A percentile compares a stretch with the other conserved stretches of the same genome.
Evolutionary conservation across 1,140 invertebrate species (phyloP).

Genomic region (Drosophila jambulina): DNA sequence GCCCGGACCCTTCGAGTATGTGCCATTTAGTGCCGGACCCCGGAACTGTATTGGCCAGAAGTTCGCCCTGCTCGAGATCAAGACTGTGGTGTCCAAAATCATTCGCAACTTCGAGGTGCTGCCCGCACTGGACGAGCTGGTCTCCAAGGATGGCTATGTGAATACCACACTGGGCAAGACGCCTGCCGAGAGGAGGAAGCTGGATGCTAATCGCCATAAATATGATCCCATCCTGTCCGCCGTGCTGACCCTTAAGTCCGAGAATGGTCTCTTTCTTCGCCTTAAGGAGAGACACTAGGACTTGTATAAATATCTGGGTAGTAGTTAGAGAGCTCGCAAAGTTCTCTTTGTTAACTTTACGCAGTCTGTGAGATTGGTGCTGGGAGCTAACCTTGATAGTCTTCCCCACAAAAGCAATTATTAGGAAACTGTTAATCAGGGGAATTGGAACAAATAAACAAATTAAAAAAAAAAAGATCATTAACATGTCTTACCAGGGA

Average conservation of each 20-base stretch:
- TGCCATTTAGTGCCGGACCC: constrained; percentile 87
- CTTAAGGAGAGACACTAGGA: constrained; percentile 50
- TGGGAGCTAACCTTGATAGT: neutral
- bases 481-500: constrained; percentile 9
- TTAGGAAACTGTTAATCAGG: constrained; percentile 17
- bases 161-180: constrained; percentile 61
- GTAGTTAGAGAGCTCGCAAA: neutral
- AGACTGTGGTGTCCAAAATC: constrained; percentile 85
- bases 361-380: neutral
- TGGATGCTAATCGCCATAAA: constrained; percentile 56
- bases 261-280: constrained; percentile 72
- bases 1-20: constrained; percentile 85
- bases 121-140: constrained; percentile 69
- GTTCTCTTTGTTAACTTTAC: constrained; percentile 1
- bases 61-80: constrained; percentile 85
- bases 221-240: constrained; percentile 76
- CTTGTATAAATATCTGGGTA: neutral
- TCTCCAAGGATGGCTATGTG: constrained; percentile 68
- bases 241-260: constrained; percentile 75
- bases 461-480: constrained; percentile 4
- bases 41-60: constrained; percentile 85
- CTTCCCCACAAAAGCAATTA: constrained; percentile 14
- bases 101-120: constrained; percentile 80
- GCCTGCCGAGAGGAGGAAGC: constrained; percentile 26
- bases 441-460: constrained; percentile 8